Base-by-base conservation (phyloP, 2,113 vertebrate genomes). In the Circaetus gallicus region DNA sequence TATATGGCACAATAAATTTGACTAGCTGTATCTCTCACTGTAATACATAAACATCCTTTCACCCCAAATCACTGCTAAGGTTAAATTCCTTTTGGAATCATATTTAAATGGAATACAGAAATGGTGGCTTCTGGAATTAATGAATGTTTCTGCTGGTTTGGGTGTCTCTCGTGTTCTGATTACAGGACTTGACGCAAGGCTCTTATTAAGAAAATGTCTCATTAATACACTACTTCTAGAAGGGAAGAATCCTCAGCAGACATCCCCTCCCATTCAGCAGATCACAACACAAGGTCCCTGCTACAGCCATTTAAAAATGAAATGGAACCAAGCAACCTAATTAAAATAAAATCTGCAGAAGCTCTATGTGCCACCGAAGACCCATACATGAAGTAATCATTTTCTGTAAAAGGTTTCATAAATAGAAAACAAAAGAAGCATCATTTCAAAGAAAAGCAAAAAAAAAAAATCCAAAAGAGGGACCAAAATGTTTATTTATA, bases 171-270 rank as follows among this genome's bases (percentile, higher is more conserved):
- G 3, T 93, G 76, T 94, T 96, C 90, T 95, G 96, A 94, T 95
- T 98, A 83, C 71, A 59, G 63, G 90, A 88, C 93, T 97, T 61
- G 52, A 58, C 1, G 1, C 47, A 59, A 93, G 56, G 40, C 63
- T 97, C 63, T 96, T 89, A 73, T 93, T 95, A 86, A 93, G 85
- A 91, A 96, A 94, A 95, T 94, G 88, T 92, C 97, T 98, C 95
- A 95, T 97, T 98, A 95, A 92, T 42, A 58, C 81, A 61, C 38
- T 56, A 7, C 32, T 95, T 97, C 77, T 89, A 93, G 93, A 91
- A 95, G 77, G 50, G 47, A 93, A 89, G 77, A 97, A 81, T 91
- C 84, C 93, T 97, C 94, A 86, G 82, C 66, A 89, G 95, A 88
- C 65, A 89, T 84, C 66, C 87, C 61, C 59, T 93, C 49, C 71